Evolutionary conservation across 2,113 vertebrate genomes (phyloP).

Genomic region (Butorides virescens): DNA sequence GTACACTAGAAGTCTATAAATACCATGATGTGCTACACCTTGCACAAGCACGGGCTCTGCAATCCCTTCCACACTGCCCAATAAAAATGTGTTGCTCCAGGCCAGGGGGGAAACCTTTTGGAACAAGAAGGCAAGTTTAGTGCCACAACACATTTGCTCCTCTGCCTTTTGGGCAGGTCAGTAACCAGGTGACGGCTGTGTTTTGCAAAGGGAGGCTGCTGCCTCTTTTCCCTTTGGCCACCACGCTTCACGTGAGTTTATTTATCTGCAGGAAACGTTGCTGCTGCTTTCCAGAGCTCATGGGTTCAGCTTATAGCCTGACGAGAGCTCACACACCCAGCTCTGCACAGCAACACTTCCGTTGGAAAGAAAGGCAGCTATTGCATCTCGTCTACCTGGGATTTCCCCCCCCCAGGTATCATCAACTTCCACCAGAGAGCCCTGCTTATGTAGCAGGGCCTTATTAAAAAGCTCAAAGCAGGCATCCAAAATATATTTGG

Average conservation of each 20-base stretch:
- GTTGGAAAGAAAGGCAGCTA: not conserved
- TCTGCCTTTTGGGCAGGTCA: not conserved
- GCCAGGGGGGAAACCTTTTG: not conserved
- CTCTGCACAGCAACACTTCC: not conserved
- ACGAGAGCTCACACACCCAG: not conserved
- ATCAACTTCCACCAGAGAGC: not conserved
- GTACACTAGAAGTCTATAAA: not conserved
- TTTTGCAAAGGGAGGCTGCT: not conserved
- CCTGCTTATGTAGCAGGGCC: not conserved
- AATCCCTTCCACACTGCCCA: not conserved
- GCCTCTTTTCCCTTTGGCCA: not conserved
- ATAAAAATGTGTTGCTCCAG: not conserved
- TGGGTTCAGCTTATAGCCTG: not conserved
- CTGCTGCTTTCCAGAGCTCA: not conserved
- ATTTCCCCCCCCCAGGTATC: not conserved
- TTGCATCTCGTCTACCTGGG: not conserved
- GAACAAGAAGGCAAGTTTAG: not conserved
- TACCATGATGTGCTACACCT: fast-evolving
- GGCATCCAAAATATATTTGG: not conserved
- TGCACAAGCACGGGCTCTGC: not conserved
- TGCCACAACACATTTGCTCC: not conserved
- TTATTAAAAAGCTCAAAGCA: not conserved
- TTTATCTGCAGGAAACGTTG: not conserved
- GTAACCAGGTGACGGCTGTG: fast-evolving
- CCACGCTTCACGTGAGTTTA: not conserved